Base-by-base conservation (phyloP, 2,888 invertebrate genomes). In the Phalera bucephala region DNA sequence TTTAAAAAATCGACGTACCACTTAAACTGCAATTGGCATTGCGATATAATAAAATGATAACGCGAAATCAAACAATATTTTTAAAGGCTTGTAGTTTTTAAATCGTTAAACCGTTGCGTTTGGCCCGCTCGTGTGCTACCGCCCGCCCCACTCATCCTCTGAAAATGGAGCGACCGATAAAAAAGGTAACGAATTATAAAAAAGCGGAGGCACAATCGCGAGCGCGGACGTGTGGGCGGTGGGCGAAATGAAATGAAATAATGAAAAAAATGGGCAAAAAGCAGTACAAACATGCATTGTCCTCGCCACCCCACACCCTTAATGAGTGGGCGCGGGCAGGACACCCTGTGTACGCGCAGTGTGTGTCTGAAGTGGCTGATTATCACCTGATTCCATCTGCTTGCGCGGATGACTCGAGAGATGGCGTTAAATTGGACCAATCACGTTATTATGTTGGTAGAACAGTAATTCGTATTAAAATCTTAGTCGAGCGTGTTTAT, bases 161-260 rank as follows among this genome's bases (percentile, higher is more conserved):
- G 88, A 86, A 88, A 88, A 87, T 89, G 88, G 87, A 85, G 75
- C 87, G 85, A 75, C 87, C 88, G 89, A 88, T 89, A 88, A 89
- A 88, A 89, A 88, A 88, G 84, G 87, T 89, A 88, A 86, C 88
- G 88, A 88, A 89, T 88, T 87, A 88, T 89, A 89, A 89, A 88
- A 89, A 88, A 86, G 75, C 78, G 84, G 79, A 79, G 83, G 84
- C 79, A 84, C 88, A 87, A 86, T 87, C 87, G 86, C 82, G 80
- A 79, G 85, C 85, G 88, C 84, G 87, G 83, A 86, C 84, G 87
- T 83, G 87, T 79, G 80, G 85, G 69, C 70, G 88, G 88, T 73
- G 87, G 87, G 87, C 74, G 88, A 87, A 88, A 89, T 89, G 88
- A 88, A 88, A 89, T 89, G 89, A 88, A 88, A 88, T 88, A 88